Conservation (phyloP, 2,113 vertebrate genomes). For the Otocyon megalotis region DNA sequence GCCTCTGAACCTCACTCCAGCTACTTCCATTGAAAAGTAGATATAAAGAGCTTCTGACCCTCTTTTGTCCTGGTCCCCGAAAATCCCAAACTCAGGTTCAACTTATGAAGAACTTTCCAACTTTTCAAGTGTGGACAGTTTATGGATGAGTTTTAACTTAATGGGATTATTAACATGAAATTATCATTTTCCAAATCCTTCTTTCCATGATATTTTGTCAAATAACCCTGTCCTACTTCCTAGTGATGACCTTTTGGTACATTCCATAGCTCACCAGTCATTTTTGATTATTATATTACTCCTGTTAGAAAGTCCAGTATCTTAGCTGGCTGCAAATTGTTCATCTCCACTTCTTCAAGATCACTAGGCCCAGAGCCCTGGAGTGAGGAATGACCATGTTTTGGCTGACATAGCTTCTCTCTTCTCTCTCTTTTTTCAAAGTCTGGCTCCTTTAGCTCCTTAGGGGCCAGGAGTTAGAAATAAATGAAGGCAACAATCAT, state of each 20-base stretch:
- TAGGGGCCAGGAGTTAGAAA: background rate
- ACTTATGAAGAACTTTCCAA: background rate
- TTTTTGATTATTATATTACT: background rate
- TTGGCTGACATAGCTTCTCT: background rate
- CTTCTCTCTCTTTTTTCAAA: background rate
- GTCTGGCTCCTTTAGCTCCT: background rate
- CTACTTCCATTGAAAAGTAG: background rate
- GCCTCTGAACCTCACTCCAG: background rate
- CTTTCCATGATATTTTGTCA: background rate
- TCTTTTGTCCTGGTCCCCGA: background rate
- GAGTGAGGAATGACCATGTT: background rate
- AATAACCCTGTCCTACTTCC: background rate
- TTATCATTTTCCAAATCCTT: background rate
- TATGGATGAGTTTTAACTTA: background rate
- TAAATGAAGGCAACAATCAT: background rate
- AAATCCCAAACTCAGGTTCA: background rate
- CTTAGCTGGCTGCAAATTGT: background rate
- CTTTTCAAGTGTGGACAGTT: background rate
- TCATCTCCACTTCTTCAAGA: background rate
- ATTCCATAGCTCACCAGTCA: background rate
- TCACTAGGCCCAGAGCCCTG: background rate
- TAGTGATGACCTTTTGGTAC: background rate
- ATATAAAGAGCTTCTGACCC: background rate
- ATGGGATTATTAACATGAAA: background rate
- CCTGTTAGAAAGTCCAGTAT: background rate